Percentiles rank a stretch among this genome's conserved stretches.
These are phyloP conservation scores for Latrodectus elegans DNA, from an alignment of 2,888 invertebrate species.

Conservation along the genomic window DNA sequence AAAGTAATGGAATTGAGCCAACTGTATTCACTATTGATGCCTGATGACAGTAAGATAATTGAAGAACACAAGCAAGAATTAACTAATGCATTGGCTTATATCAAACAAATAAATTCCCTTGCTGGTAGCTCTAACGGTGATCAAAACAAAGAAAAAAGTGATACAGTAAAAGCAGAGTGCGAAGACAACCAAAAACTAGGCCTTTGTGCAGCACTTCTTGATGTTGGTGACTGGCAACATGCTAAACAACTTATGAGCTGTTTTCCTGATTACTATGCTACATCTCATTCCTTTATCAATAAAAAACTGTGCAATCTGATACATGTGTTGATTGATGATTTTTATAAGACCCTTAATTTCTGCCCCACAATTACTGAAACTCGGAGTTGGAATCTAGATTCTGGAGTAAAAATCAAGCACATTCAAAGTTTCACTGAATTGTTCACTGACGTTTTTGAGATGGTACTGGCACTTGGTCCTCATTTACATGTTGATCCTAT, in stretches of 20 bases:
- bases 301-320: conserved; percentile 85
- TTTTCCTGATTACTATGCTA: conserved; percentile 86
- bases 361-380: conserved; percentile 21
- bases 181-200: conserved; percentile 91
- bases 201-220: conserved; percentile 89
- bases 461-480: conserved; percentile 89
- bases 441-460: conserved; percentile 86
- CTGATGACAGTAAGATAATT: conserved; percentile 87
- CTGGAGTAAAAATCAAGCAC: conserved; percentile 32
- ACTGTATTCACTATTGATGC: conserved; percentile 88
- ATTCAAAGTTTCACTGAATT: conserved; percentile 83
- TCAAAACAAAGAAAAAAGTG: conserved; percentile 77
- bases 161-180: conserved; percentile 76
- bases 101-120: conserved; percentile 84
- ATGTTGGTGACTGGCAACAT: conserved; percentile 92
- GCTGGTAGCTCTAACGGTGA: conserved; percentile 78
- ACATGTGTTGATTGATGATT: conserved; percentile 88
- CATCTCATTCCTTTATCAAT: conserved; percentile 86
- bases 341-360: conserved; percentile 84
- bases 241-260: conserved; percentile 86
- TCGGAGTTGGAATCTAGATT: conserved; percentile 25
- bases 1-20: conserved; percentile 88
- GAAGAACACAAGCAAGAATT: conserved; percentile 88
- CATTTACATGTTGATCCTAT: conserved; percentile 90
- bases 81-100: conserved; percentile 88